Percentiles rank a stretch among this genome's conserved stretches.
Evolutionary conservation across 2,113 vertebrate genomes (phyloP).

Genomic region (Platysteira castanea): DNA sequence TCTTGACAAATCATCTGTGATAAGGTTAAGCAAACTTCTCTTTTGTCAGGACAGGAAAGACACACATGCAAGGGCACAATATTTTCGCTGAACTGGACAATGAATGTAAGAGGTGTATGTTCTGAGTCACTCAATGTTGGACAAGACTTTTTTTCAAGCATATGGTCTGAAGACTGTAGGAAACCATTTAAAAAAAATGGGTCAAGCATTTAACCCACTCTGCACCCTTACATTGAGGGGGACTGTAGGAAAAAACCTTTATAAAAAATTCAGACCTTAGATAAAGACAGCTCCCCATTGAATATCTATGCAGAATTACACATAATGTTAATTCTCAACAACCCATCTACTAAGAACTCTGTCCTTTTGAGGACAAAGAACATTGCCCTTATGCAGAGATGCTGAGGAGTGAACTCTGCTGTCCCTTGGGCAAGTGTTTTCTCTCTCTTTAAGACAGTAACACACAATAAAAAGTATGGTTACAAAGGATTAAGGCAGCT

Average conservation of each 20-base stretch:
- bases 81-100: not conserved
- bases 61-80: not conserved
- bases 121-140: not conserved
- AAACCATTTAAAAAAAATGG: not conserved
- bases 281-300: not conserved
- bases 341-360: not conserved
- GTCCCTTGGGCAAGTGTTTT: not conserved
- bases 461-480: not conserved
- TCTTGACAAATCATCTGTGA: not conserved
- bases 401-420: not conserved
- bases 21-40: conserved; percentile 41
- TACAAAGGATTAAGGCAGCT: conserved; percentile 28
- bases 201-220: not conserved
- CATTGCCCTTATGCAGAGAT: not conserved
- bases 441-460: not conserved
- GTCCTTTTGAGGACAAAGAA: not conserved
- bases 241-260: not conserved
- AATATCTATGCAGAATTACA: not conserved
- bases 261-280: not conserved
- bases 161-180: not conserved
- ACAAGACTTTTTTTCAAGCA: not conserved
- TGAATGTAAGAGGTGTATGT: fast-evolving
- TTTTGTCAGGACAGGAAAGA: not conserved
- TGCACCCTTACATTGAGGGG: not conserved
- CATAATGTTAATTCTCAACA: not conserved